phyloP scores from a whole-genome alignment of 2,113 vertebrate species.

The Agapornis roseicollis region DNA sequence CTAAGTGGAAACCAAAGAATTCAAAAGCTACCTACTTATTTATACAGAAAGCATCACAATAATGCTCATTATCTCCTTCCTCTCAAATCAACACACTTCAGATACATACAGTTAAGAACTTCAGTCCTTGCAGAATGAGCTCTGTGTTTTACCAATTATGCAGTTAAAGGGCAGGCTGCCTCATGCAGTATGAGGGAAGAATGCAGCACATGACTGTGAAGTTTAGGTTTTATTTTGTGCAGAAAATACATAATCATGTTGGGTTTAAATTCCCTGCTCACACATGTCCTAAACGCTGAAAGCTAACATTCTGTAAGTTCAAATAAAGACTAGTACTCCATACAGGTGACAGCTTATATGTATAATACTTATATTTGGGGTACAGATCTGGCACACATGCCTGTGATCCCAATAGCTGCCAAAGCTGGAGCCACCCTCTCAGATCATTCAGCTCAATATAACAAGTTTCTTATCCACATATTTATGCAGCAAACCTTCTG shows the following conservation, averaged over 20 bases:
- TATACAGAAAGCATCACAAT: neutral
- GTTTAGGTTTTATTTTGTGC: neutral
- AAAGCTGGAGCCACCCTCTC: neutral
- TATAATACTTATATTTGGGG: neutral
- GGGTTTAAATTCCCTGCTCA: neutral
- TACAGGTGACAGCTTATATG: neutral
- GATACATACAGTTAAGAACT: neutral
- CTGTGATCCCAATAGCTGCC: neutral
- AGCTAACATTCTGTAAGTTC: neutral
- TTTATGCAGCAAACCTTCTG: neutral
- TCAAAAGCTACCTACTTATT: neutral
- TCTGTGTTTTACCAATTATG: neutral
- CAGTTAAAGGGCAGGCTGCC: neutral
- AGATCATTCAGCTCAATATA: neutral
- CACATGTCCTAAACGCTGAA: neutral
- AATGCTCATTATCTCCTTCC: neutral
- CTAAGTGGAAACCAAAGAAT: neutral
- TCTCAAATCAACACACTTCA: neutral
- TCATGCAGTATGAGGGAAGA: neutral
- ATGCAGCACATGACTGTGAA: neutral
- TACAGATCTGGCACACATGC: neutral
- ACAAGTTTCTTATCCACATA: neutral
- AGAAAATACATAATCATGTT: neutral
- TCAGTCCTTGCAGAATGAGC: neutral
- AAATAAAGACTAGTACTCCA: neutral